Percentiles rank a stretch among this genome's conserved stretches.
phyloP scores from a whole-genome alignment of 53 echinoderm and acorn worm genomes.

The Hippasteria phrygiana region DNA sequence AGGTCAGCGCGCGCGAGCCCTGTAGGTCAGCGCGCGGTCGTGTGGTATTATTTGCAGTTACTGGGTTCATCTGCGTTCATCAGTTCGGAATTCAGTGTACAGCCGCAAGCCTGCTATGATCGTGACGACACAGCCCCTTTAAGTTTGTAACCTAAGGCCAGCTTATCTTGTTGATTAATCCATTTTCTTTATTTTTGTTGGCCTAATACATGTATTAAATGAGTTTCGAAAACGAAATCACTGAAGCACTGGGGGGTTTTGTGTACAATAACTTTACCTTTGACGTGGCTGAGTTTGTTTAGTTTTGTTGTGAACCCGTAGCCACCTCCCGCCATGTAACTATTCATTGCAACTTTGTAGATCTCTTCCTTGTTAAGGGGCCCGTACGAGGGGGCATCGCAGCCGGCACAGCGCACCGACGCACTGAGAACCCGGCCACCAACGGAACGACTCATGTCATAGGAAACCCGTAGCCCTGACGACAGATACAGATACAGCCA shows the following conservation, averaged over 20 bases:
- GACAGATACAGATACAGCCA: not conserved
- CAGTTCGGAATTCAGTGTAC: no score
- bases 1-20: no score
- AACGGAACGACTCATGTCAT: conserved; percentile 75
- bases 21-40: no score
- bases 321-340: conserved; percentile 94
- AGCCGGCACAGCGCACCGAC: conserved; percentile 74
- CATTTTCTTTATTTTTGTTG: no score
- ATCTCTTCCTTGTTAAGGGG: conserved; percentile 55
- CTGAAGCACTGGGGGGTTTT: not conserved
- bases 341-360: conserved; percentile 85
- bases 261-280: conserved; percentile 61
- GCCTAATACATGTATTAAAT: no score
- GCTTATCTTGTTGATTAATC: no score
- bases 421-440: conserved; percentile 78
- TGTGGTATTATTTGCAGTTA: no score
- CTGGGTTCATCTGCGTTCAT: no score
- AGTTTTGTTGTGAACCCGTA: conserved; percentile 79
- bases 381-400: conserved; percentile 64
- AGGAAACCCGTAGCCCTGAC: conserved; percentile 76
- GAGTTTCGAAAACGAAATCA: no score
- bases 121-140: no score
- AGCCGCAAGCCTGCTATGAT: no score
- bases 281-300: conserved; percentile 73
- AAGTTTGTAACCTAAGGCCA: no score